phyloP scores from a whole-genome alignment of 2,888 invertebrate species.

The Clusia tigrina region DNA sequence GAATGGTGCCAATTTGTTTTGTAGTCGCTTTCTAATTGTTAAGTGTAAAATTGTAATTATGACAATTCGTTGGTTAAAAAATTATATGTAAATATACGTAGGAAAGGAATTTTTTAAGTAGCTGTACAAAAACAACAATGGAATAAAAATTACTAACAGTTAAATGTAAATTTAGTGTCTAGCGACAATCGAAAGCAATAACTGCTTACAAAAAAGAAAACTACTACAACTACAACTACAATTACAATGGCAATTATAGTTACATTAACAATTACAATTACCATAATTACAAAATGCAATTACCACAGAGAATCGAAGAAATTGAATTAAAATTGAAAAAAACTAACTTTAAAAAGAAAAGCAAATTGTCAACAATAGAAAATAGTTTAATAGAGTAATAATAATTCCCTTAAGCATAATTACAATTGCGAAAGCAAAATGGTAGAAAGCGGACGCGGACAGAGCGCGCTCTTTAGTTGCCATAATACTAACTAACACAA shows the following conservation, averaged over 20 bases:
- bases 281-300: not conserved
- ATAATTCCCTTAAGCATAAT: too few species aligned
- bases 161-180: not conserved
- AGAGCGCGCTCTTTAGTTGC: too few species aligned
- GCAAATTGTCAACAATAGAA: not conserved
- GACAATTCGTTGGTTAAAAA: not conserved
- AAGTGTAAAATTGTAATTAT: not conserved
- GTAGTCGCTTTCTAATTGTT: not conserved
- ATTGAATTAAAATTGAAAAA: constrained; percentile 11
- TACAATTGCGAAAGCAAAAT: too few species aligned
- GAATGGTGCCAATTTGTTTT: constrained; percentile 2
- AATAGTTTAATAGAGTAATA: too few species aligned
- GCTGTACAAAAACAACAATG: too few species aligned
- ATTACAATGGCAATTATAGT: constrained; percentile 11
- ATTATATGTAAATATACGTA: not conserved
- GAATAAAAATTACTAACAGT: too few species aligned
- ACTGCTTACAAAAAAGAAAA: constrained; percentile 19
- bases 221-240: constrained; percentile 15
- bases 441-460: too few species aligned
- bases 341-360: constrained; percentile 6
- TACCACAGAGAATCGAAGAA: constrained; percentile 12
- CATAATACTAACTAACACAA: not conserved
- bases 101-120: too few species aligned
- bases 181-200: constrained; percentile 42
- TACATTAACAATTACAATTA: constrained; percentile 11